Base-by-base conservation (phyloP, 53 echinoderm and acorn worm species). In the Temnopleurus reevesii region DNA sequence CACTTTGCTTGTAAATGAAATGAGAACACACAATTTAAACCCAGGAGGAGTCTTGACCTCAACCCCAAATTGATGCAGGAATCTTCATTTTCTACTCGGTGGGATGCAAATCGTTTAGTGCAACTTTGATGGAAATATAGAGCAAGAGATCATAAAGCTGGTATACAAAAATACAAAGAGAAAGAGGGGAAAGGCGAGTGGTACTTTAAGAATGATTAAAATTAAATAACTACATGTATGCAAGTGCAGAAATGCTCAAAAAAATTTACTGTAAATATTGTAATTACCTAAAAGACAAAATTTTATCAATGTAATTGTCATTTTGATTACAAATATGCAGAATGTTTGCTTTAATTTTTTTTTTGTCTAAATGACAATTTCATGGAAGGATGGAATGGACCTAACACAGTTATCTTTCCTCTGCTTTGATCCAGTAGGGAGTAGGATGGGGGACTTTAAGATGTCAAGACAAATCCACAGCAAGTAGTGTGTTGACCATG, bases 401-500 rank as follows among this genome's bases (percentile, higher is more conserved):
- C 41, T 71, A 38, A 71, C 21, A 71, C 21, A 71, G 38, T 71
- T 41, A 71, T 71, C 71, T 41, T 38, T 71, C 71, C 21, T 71
- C 41, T 0, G 8, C 4, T 71, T 19, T 19, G 71, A 71, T 71
- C 71, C 56, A 56, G 8, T 36, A 30, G 38, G 23, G n/a, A 8
- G 21, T n/a, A n/a, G 41, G 71, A 41, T 3, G 71, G 24, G 71
- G 71, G 71, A 38, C 21, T 71, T n/a, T 36, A 41, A 38, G 8
- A 38, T 71, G n/a, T 36, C 10, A 23, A 41, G 41, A 23, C 41
- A 71, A 71, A 71, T 71, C 71, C 41, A 30, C 4, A 13, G 36
- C 9, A 41, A 71, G 71, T 27, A 49, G 79, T 49, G 46, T 79
- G 79, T 79, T 79, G 79, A 79, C 79, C 79, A 49, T 79, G 79